These are phyloP conservation scores for Halcyon leucocephala DNA, from an alignment of 2,797 vertebrate genomes.

Conservation along the genomic window DNA sequence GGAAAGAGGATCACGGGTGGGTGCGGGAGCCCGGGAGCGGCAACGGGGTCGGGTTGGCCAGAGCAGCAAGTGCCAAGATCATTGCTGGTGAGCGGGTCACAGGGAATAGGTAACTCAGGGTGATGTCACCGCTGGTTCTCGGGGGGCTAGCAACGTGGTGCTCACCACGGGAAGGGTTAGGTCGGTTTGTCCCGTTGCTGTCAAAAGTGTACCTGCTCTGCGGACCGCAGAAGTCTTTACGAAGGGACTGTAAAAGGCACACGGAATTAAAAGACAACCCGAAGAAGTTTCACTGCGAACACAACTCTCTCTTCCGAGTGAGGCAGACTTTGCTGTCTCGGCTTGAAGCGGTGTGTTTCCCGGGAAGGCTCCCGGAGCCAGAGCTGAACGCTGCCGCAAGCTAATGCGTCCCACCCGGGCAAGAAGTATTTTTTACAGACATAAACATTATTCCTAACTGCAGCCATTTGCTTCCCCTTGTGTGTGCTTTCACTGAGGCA, in stretches of 20 bases:
- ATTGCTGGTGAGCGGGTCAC: rapidly evolving
- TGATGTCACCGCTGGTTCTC: not conserved
- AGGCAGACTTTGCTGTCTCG: not conserved
- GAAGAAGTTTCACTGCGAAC: not conserved
- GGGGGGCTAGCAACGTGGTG: not conserved
- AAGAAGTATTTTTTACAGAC: not conserved
- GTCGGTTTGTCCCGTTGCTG: not conserved
- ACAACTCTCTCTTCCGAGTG: not conserved
- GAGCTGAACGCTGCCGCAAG: not conserved
- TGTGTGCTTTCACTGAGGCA: not conserved
- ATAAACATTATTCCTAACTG: not conserved
- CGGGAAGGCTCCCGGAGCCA: not conserved
- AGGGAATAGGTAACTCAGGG: not conserved
- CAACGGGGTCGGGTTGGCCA: too few species aligned
- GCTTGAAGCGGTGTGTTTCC: not conserved
- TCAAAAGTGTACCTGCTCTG: not conserved
- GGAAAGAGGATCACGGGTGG: not conserved
- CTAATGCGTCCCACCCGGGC: not conserved
- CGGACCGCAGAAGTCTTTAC: not conserved
- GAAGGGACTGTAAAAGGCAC: rapidly evolving
- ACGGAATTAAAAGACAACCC: not conserved
- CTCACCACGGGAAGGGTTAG: not conserved
- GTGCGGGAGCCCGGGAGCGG: rapidly evolving
- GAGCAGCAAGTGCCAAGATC: not conserved
- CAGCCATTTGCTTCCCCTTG: constrained; percentile 16